These are phyloP conservation scores for Ernsta delagoae DNA, from an alignment of 2,888 invertebrate species.

Conservation along the genomic window DNA sequence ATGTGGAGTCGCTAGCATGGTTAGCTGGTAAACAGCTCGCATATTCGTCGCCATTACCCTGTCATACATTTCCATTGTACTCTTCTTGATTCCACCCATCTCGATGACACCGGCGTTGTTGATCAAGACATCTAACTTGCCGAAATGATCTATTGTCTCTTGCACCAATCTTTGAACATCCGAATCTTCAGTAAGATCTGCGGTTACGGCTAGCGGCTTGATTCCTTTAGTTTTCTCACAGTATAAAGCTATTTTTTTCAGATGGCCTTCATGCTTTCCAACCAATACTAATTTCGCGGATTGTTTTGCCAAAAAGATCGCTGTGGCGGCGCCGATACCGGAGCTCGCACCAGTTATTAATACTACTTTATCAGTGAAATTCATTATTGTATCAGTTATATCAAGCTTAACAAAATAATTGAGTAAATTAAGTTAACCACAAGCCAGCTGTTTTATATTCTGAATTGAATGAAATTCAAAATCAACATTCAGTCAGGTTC, in stretches of 20 bases:
- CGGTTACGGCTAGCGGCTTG: constrained; percentile 84
- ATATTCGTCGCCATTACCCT: constrained; percentile 94
- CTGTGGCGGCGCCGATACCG: constrained; percentile 90
- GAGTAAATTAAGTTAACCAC: not conserved
- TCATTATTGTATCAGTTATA: constrained; percentile 62
- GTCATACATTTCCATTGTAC: constrained; percentile 93
- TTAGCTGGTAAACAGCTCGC: constrained; percentile 91
- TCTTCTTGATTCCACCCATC: constrained; percentile 91
- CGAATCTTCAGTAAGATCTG: constrained; percentile 88
- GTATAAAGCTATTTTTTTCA: constrained; percentile 69
- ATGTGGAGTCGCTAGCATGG: constrained; percentile 93
- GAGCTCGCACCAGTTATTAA: constrained; percentile 89
- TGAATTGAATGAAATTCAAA: no score
- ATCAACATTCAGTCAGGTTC: no score
- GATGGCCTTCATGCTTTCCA: constrained; percentile 76
- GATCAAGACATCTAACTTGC: constrained; percentile 90
- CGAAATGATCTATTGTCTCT: constrained; percentile 88
- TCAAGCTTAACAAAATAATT: not conserved
- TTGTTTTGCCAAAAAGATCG: constrained; percentile 87
- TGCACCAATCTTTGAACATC: constrained; percentile 88
- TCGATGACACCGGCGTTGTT: constrained; percentile 95
- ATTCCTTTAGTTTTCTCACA: constrained; percentile 83
- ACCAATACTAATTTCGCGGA: constrained; percentile 87
- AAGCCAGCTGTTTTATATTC: no score
- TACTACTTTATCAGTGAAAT: constrained; percentile 86